phyloP scores from a whole-genome alignment of 2,888 invertebrate species.

The Cephus pygmeus region DNA sequence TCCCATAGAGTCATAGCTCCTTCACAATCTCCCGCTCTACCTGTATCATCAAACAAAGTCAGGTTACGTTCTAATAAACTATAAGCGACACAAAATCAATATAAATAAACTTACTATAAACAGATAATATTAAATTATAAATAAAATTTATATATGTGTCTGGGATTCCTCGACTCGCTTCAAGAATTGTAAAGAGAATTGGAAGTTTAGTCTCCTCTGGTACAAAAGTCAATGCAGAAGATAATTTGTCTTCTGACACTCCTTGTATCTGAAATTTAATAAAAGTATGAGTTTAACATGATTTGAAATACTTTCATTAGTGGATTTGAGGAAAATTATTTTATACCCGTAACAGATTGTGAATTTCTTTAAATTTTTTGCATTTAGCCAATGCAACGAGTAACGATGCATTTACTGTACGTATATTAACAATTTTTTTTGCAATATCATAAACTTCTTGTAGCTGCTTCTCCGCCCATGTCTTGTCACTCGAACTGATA shows the following conservation, averaged over 20 bases:
- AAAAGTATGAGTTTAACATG: not conserved
- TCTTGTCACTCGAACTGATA: slow-evolving; percentile 23
- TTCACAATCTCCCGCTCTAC: slow-evolving; percentile 50
- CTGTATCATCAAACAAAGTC: slow-evolving; percentile 53
- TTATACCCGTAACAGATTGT: slow-evolving; percentile 31
- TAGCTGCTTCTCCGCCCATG: slow-evolving; percentile 2
- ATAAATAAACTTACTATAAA: slow-evolving; percentile 37
- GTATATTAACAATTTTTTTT: slow-evolving; percentile 9
- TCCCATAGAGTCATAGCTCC: slow-evolving; percentile 58
- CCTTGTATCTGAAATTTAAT: not conserved
- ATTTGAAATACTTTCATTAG: not conserved
- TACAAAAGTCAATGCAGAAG: not conserved
- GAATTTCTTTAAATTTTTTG: slow-evolving; percentile 43
- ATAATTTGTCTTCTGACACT: not conserved
- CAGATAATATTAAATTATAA: slow-evolving; percentile 25
- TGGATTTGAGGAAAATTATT: not conserved
- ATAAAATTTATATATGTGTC: slow-evolving; percentile 12
- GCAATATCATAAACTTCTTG: slow-evolving; percentile 31
- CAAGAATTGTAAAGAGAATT: slow-evolving; percentile 25
- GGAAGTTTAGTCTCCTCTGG: slow-evolving; percentile 3
- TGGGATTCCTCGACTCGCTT: slow-evolving; percentile 11
- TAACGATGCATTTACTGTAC: slow-evolving; percentile 6
- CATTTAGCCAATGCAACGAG: slow-evolving; percentile 24
- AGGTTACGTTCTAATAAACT: not conserved
- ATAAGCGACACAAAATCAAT: slow-evolving; percentile 49